Base-by-base conservation (phyloP, 2,888 invertebrate species). In the Hofmannophila pseudospretella region DNA sequence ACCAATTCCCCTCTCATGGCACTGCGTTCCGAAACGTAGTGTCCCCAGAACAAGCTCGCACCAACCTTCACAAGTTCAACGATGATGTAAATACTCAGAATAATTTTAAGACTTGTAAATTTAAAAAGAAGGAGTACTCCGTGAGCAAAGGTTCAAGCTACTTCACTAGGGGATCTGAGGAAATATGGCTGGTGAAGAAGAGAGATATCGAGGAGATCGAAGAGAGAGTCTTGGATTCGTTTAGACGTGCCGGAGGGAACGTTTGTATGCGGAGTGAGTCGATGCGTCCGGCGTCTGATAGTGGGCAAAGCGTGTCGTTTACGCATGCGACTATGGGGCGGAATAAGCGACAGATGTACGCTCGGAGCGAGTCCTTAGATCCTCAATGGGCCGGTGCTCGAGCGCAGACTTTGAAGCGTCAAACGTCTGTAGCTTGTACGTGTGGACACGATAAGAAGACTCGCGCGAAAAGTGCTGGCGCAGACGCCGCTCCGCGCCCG, bases 171-270 rank as follows among this genome's bases (percentile, higher is more conserved):
- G 86, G 86, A 8, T 78, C 86, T 0, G 86, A 86, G 39, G 86
- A 86, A 51, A 86, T 86, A 28, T 86, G 86, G 86, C 63, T 86
- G 26, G 86, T 86, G n/a, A 86, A 86, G 58, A 86, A 86, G 55
- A 86, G 85, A 47, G 86, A 86, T 29, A 86, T 86, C 1, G 85
- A 86, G 33, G 86, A 84, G 51, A 85, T 86, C 13, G 86, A 86
- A 45, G 85, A 84, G 49, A 57, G 86, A 13, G 86, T 86, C 7
- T 35, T 86, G 32, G 85, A 86, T 39, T 86, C 86, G 41, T 81
- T 85, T 45, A 49, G 84, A 0, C 73, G 85, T 4, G 75, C 81
- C 4, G 77, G 79, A 3, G 79, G 76, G 13, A 72, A 65, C 38
- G 42, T 71, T 13, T 76, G 73, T 42, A 58, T 58, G 61, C 51